Percentiles rank a stretch among this genome's conserved stretches.
Evolutionary conservation across 2,113 vertebrate genomes (phyloP).

Genomic region (Thryonomys swinderianus): DNA sequence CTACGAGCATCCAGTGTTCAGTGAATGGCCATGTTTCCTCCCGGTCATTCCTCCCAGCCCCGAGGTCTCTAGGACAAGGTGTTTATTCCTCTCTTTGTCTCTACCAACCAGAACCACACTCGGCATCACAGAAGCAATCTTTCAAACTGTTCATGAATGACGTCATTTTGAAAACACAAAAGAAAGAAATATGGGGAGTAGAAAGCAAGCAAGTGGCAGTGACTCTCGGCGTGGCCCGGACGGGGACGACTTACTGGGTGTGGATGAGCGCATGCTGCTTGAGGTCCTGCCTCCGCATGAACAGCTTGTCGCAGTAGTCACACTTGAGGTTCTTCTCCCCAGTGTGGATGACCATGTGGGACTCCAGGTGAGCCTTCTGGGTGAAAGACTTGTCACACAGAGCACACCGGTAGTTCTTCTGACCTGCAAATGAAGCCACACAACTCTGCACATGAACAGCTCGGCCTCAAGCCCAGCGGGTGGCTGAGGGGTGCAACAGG

Average conservation of each 20-base stretch:
- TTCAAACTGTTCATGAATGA: neutral
- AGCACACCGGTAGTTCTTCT: constrained; percentile 97
- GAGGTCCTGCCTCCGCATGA: constrained; percentile 97
- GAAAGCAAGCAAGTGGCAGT: neutral
- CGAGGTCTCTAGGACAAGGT: neutral
- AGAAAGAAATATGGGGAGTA: neutral
- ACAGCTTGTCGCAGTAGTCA: constrained; percentile 96
- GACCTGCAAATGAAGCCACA: constrained; percentile 86
- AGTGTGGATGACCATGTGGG: constrained; percentile 98
- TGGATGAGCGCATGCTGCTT: constrained; percentile 97
- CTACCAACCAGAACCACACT: neutral
- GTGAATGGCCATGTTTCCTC: neutral
- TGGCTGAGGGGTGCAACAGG: fast-evolving
- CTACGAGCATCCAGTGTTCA: neutral
- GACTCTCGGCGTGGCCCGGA: neutral
- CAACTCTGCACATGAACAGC: neutral
- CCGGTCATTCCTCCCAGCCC: neutral
- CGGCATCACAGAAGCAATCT: neutral
- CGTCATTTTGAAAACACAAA: neutral
- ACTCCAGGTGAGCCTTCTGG: constrained; percentile 97
- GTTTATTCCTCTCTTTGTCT: neutral
- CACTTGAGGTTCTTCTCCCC: constrained; percentile 97
- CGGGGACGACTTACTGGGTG: constrained; percentile 91
- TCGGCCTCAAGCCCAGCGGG: neutral
- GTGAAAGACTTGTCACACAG: constrained; percentile 97